phyloP scores from a whole-genome alignment of 2,888 invertebrate species.

The Chrysolina americana region DNA sequence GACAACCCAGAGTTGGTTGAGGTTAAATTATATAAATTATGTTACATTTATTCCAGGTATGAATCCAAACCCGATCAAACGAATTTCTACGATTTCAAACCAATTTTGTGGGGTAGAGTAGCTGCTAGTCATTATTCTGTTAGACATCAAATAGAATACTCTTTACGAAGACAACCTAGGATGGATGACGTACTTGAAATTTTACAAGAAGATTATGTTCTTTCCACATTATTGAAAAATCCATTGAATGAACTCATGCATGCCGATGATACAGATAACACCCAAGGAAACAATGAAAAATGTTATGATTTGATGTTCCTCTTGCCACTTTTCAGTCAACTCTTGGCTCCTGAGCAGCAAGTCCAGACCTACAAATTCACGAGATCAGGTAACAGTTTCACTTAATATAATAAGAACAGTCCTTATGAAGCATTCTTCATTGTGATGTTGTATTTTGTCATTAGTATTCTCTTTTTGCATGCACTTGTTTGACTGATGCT shows the following conservation, averaged over 20 bases:
- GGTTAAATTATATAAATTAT: neutral
- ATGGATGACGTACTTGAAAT: constrained; percentile 81
- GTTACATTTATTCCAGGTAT: constrained; percentile 57
- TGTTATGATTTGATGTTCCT: constrained; percentile 89
- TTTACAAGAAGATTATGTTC: constrained; percentile 77
- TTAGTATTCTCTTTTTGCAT: no score
- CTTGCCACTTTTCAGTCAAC: constrained; percentile 81
- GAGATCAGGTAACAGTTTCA: constrained; percentile 63
- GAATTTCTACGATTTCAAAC: constrained; percentile 71
- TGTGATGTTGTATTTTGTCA: no score
- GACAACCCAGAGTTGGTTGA: neutral
- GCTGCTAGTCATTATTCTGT: constrained; percentile 85
- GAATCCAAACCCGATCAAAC: constrained; percentile 61
- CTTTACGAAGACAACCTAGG: constrained; percentile 81
- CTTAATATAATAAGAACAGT: no score
- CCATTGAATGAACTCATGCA: constrained; percentile 68
- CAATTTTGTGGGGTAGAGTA: constrained; percentile 88
- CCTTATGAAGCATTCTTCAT: no score
- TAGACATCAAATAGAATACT: constrained; percentile 72
- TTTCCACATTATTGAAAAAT: constrained; percentile 79
- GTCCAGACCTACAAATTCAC: constrained; percentile 81
- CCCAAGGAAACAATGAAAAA: constrained; percentile 33
- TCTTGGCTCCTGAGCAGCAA: constrained; percentile 82
- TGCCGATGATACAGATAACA: constrained; percentile 54
- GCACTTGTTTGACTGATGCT: no score